These are phyloP conservation scores for Thamnophis elegans DNA, from an alignment of 2,797 vertebrate species.

Conservation along the genomic window DNA sequence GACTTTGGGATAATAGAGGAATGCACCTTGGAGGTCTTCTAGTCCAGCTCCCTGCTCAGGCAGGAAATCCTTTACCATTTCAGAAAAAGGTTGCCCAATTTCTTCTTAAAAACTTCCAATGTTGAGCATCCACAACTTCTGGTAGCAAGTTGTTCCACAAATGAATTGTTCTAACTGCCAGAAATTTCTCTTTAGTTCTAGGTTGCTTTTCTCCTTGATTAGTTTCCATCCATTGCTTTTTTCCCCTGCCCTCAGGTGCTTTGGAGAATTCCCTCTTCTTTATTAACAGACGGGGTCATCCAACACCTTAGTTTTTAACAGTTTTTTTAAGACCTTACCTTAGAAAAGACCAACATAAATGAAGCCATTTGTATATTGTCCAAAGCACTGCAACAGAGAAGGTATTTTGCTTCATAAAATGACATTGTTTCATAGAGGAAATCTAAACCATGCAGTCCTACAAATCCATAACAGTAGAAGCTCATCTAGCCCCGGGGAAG, in stretches of 20 bases:
- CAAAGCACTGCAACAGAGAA: too few relatives aligned
- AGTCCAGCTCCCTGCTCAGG: neutral
- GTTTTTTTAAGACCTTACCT: neutral
- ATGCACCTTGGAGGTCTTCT: neutral
- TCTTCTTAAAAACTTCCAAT: neutral
- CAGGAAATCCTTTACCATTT: neutral
- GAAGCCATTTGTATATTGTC: too few relatives aligned
- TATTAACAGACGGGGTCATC: neutral
- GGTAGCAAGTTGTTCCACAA: neutral
- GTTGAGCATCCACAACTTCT: neutral
- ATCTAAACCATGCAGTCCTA: too few relatives aligned
- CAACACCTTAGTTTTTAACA: neutral
- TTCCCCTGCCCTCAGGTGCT: neutral
- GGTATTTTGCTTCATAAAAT: too few relatives aligned
- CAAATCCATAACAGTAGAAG: too few relatives aligned
- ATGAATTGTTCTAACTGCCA: neutral
- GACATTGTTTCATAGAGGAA: too few relatives aligned
- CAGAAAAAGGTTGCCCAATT: neutral
- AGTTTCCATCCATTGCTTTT: neutral
- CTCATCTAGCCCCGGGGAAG: too few relatives aligned
- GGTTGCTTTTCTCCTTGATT: neutral
- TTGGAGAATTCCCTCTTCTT: neutral
- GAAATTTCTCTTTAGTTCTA: neutral
- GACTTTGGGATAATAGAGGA: neutral
- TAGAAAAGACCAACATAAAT: neutral